Evolutionary conservation across 2,113 vertebrate species (phyloP).

Genomic region (Suncus etruscus): DNA sequence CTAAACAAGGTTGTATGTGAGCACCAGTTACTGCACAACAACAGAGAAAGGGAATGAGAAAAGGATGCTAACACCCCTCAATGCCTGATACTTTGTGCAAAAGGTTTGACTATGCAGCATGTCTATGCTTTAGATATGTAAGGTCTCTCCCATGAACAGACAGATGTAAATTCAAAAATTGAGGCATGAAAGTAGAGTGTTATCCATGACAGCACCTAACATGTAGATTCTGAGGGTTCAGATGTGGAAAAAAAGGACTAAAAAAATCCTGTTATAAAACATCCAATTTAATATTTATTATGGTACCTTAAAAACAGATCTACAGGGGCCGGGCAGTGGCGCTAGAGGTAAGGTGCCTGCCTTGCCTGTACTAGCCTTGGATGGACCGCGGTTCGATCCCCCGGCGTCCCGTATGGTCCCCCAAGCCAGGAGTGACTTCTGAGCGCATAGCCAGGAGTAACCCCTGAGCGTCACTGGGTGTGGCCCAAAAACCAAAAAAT

Average conservation of each 20-base stretch:
- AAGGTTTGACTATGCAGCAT: neutral
- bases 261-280: neutral
- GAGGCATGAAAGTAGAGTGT: neutral
- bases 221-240: neutral
- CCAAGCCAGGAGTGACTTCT: too few relatives aligned
- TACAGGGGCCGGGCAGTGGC: too few relatives aligned
- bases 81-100: neutral
- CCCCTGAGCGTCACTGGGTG: too few relatives aligned
- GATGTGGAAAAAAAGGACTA: neutral
- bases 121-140: neutral
- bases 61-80: neutral
- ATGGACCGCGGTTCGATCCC: too few relatives aligned
- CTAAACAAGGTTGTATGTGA: too few relatives aligned
- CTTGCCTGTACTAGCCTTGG: too few relatives aligned
- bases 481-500: too few relatives aligned
- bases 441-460: too few relatives aligned
- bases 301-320: neutral
- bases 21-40: too few relatives aligned
- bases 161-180: neutral
- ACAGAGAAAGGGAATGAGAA: too few relatives aligned
- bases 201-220: neutral
- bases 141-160: neutral
- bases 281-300: neutral
- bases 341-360: too few relatives aligned
- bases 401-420: too few relatives aligned